A percentile compares a stretch with the other conserved stretches of the same genome.
Conservation (phyloP, 1,140 invertebrate genomes). For the Drosophila ananassae region DNA sequence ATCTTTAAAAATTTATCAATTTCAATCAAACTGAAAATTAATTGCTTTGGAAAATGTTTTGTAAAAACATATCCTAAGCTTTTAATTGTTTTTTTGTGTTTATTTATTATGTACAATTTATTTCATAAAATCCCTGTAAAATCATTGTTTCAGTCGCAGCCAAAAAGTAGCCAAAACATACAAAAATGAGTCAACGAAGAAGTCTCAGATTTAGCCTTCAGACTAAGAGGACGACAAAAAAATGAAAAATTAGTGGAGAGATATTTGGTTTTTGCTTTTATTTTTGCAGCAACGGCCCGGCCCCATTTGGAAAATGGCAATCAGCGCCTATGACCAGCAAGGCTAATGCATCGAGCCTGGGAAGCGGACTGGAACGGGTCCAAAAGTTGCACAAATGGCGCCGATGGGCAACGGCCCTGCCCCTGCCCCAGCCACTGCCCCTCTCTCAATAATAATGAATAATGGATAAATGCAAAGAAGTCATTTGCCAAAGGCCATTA, state of each 20-base stretch:
- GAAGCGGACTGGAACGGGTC: slow-evolving; percentile 24
- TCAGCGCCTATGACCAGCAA: neutral
- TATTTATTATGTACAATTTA: too few species aligned
- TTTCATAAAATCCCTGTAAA: too few species aligned
- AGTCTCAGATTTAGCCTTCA: too few species aligned
- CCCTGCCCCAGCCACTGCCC: neutral
- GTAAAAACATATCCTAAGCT: too few species aligned
- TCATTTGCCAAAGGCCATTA: slow-evolving; percentile 42
- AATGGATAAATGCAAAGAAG: slow-evolving; percentile 44
- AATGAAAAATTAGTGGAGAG: neutral
- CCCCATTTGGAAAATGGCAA: neutral
- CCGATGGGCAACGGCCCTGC: neutral
- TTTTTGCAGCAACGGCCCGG: neutral
- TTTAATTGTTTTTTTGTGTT: too few species aligned
- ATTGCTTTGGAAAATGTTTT: too few species aligned
- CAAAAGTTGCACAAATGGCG: slow-evolving; percentile 43
- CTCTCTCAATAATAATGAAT: slow-evolving; percentile 36
- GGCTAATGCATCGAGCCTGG: slow-evolving; percentile 1
- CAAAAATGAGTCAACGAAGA: too few species aligned
- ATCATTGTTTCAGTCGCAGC: too few species aligned
- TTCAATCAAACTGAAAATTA: too few species aligned
- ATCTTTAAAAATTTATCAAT: too few species aligned
- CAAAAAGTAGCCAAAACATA: too few species aligned
- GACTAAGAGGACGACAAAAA: neutral
- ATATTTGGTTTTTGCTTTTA: neutral